These are phyloP conservation scores for Pelvicachromis taeniatus DNA, from an alignment of 2,113 vertebrate genomes.

Conservation along the genomic window DNA sequence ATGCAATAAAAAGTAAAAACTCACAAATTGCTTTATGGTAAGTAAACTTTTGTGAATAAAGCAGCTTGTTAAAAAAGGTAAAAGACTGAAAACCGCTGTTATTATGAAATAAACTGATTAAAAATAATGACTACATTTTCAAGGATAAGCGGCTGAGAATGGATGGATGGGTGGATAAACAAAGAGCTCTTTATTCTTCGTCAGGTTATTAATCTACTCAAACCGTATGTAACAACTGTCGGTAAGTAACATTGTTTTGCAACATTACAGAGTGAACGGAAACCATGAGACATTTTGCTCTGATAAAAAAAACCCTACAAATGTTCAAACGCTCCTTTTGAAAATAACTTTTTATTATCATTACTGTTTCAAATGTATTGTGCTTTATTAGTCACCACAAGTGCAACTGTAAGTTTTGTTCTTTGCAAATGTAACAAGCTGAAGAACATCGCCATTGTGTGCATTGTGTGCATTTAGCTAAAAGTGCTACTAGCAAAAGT, in stretches of 20 bases:
- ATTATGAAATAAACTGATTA: not conserved
- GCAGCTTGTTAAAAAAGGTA: no score
- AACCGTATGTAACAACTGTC: not conserved
- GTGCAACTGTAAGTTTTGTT: not conserved
- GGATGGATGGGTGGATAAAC: no score
- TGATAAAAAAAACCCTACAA: not conserved
- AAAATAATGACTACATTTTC: not conserved
- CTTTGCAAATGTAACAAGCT: not conserved
- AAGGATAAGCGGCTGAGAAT: no score
- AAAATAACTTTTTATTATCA: not conserved
- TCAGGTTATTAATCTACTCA: not conserved
- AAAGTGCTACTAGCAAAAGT: not conserved
- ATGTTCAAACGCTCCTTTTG: not conserved
- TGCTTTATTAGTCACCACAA: not conserved
- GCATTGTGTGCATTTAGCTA: not conserved
- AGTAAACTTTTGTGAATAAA: no score
- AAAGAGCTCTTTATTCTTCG: not conserved
- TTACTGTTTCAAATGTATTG: not conserved
- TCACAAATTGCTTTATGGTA: no score
- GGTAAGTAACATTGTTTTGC: not conserved
- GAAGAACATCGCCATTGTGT: not conserved
- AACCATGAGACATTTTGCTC: not conserved
- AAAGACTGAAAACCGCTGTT: no score
- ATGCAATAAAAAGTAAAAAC: fast-evolving
- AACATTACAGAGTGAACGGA: not conserved